Base-by-base conservation (phyloP, 2,888 invertebrate species). In the Rotaria macrura region DNA sequence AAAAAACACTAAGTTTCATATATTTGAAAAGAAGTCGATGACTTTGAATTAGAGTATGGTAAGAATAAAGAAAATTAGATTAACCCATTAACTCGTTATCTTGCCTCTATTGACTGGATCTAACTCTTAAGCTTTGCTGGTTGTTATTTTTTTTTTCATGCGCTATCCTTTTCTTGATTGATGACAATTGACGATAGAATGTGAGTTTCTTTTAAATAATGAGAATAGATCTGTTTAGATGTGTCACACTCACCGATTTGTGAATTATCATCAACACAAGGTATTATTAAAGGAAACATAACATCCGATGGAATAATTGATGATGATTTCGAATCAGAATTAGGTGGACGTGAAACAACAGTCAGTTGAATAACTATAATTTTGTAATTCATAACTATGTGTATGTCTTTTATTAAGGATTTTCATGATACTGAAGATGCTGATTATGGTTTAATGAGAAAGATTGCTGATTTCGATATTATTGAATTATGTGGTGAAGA, bases 401-500 rank as follows among this genome's bases (percentile, higher is more conserved):
- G 0, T 14, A 2, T n/a, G 3, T 57, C n/a, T 57, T 57, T n/a
- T 55, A n/a, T 23, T 14, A 79, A 40, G 79, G 23, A 12, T 5
- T 43, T 79, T 4, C 79, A 79, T n/a, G 79, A 79, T 43, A 79
- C 40, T 0, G 79, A 79, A 79, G 79, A 79, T 79, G 20, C n/a
- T 40, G 79, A 79, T 79, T 79, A 79, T 79, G 2, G 4, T 79
- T 40, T 79, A 43, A 25, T 79, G 9, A 23, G n/a, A 43, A 79
- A 79, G 43, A 84, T 86, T 34, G 86, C 72, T 86, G 74, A 74
- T 7, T 86, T 57, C 49, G 86, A 55, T 47, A 86, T 86, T 79
- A 84, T 86, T n/a, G 74, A 86, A 34, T 72, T 84, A 38, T 86
- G 84, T 83, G 86, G 86, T 38, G 49, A 84, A 74, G 86, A 86